Evolutionary conservation across 2,888 invertebrate genomes (phyloP).

Genomic region (Apodemia mormo): DNA sequence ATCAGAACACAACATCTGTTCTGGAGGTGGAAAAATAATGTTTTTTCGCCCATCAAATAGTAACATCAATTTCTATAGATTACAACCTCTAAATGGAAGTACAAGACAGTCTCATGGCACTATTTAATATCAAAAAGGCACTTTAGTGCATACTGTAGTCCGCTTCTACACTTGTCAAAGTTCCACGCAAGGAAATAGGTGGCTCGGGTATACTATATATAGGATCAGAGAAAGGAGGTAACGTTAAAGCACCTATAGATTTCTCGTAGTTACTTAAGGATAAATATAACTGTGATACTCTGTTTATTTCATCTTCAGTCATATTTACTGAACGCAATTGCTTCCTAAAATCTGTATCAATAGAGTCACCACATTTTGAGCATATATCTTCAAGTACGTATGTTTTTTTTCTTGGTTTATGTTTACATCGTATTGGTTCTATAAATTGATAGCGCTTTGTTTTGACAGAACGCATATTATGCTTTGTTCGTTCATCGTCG

Average conservation of each 20-base stretch:
- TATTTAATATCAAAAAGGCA: constrained; percentile 27
- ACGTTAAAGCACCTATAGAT: constrained; percentile 54
- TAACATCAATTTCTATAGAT: not conserved
- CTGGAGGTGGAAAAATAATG: not conserved
- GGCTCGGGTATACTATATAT: constrained; percentile 67
- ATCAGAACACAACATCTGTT: not conserved
- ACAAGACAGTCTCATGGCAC: constrained; percentile 39
- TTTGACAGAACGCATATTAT: constrained; percentile 36
- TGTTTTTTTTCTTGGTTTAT: constrained; percentile 48
- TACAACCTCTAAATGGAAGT: constrained; percentile 18
- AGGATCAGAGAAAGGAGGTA: constrained; percentile 69
- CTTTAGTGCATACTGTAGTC: constrained; percentile 50
- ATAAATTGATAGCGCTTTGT: constrained; percentile 59
- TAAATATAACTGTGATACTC: constrained; percentile 63
- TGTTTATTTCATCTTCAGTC: constrained; percentile 65
- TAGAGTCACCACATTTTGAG: constrained; percentile 62
- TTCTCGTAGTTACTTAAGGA: constrained; percentile 64
- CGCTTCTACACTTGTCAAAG: constrained; percentile 56
- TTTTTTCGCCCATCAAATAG: not conserved
- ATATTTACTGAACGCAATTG: constrained; percentile 60
- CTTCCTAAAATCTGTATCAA: constrained; percentile 59
- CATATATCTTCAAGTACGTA: constrained; percentile 57
- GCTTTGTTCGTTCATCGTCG: constrained; percentile 45
- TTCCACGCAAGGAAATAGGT: constrained; percentile 55
- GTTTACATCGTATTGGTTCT: constrained; percentile 59